A percentile compares a stretch with the other conserved stretches of the same genome.
phyloP scores from a whole-genome alignment of 2,113 vertebrate genomes.

The Balaeniceps rex region DNA sequence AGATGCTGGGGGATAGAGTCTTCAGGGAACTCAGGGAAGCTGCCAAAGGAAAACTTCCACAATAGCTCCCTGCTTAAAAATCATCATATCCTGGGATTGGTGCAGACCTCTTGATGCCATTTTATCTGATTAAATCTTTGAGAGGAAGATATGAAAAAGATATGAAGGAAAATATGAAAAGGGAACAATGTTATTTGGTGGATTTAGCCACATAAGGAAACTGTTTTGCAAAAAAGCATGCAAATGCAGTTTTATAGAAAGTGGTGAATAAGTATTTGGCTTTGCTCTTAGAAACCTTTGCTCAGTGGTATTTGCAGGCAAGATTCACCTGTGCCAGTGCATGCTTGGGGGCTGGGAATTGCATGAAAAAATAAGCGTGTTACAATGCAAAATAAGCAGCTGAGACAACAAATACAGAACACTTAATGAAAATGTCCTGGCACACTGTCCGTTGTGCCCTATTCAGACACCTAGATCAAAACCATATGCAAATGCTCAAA shows the following conservation, averaged over 20 bases:
- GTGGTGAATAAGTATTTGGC: not conserved
- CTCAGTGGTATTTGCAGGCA: not conserved
- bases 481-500: not conserved
- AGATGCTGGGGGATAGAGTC: not conserved
- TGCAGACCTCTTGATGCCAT: not conserved
- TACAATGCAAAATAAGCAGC: not conserved
- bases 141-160: not conserved
- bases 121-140: not conserved
- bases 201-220: not conserved
- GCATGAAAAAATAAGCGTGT: not conserved
- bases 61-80: not conserved
- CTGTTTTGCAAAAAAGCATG: not conserved
- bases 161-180: not conserved
- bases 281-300: not conserved
- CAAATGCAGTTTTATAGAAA: not conserved
- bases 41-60: not conserved
- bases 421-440: not conserved
- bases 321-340: not conserved
- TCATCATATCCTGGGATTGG: not conserved
- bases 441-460: not conserved
- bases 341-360: not conserved
- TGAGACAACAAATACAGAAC: not conserved
- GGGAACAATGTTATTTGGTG: not conserved
- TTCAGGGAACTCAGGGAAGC: not conserved
- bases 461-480: not conserved